Base-by-base conservation (phyloP, 2,888 invertebrate genomes). In the Chymomyza amoena region DNA sequence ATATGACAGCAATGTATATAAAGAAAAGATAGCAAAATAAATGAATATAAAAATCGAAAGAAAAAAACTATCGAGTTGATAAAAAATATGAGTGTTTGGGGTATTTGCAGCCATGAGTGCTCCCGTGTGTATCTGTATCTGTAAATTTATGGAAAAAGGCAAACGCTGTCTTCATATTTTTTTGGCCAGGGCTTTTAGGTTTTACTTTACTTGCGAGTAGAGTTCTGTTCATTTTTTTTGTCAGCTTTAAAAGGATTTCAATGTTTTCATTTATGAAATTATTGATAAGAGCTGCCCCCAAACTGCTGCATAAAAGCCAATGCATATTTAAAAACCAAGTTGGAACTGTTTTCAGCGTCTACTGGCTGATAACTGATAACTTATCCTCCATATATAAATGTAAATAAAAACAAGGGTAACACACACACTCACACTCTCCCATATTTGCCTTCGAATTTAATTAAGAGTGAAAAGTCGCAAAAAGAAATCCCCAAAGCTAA, bases 231-330 rank as follows among this genome's bases (percentile, higher is more conserved):
- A 25, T 50, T 64, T 64, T 52, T 36, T 54, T 73, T 72, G 69
- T 50, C 72, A 69, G 76, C 83, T 73, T 87, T 88, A 84, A 84
- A 84, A 84, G 84, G 84, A 87, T 84, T 84, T 84, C 88, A 84
- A 68, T 84, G 84, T 84, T 77, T 80, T 76, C 80, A 79, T 85
- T 87, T 87, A 84, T 84, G 88, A 88, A 84, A 83, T 88, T 87
- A 88, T 86, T 86, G 84, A 84, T 84, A 84, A 84, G 86, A 70
- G 75, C 68, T 61, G 68, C 69, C 62, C 71, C 63, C 61, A 68
- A 68, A 7, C 32, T 32, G 32, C 32, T 68, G 69, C 69, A 74
- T 36, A 39, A 36, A 60, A 69, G 57, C 25, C 76, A 72, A 78
- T 81, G 79, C 79, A 84, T 77, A 81, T 81, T 75, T 78, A 64